Evolutionary conservation across 2,797 vertebrate genomes (phyloP), one percentile per base, ranked within the genome.

Genomic region (Tokudaia tokunoshimensis): DNA sequence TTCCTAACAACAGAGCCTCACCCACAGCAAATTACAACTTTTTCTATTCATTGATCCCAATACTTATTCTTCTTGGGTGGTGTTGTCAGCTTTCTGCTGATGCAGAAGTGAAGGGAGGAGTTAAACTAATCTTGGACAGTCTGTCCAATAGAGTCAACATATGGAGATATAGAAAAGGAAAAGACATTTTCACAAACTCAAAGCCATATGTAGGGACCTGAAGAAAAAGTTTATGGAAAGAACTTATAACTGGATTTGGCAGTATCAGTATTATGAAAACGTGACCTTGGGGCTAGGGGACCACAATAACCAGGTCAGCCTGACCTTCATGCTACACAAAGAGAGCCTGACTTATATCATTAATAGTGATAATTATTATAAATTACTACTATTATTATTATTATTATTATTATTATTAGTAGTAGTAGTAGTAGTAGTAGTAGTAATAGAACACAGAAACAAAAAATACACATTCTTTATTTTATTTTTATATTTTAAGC

Each of bases 41-140:
- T 31, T 14, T 31, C 1, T 13, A 41, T 79, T 90, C 0, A 74
- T 37, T 81, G 6, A 11, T 81, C 8, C 65, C 2, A 7, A 24
- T n/a, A 11, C 57, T 72, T 63, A 65, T 72, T 93, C 11, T 9
- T 87, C 63, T 20, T 12, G 31, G 50, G 4, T 14, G 8, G 14
- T 22, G 24, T 0, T 91, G 9, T 26, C 10, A 50, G 13, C 37
- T 55, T 85, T 82, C 24, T 65, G 29, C 3, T 50, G 29, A 37
- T 10, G 1, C 1, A 3, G 9, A 57, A 4, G 13, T 50, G 6
- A 20, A 44, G 31, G 47, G 44, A 24, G 11, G 0, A 3, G 44
- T 81, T 31, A 31, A 82, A 79, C 50, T 67, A 31, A 3, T 4
- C 14, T 52, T 90, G 0, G 12, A 0, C 8, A 41, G 4, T 11